Conservation (phyloP, 1,140 invertebrate genomes). For the Euwallacea similis region DNA sequence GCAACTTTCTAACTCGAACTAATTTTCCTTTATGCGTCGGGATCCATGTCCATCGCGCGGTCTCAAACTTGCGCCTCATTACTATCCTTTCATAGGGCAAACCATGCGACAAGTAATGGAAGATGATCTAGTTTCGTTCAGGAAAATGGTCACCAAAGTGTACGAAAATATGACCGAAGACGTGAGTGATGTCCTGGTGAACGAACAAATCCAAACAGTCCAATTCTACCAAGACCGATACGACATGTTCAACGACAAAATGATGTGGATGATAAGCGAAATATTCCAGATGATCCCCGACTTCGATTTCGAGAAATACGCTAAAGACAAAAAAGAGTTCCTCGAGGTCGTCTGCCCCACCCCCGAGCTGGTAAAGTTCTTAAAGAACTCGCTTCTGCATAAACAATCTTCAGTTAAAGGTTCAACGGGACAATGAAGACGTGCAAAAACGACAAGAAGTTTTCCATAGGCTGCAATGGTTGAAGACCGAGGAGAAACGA, state of each 20-base stretch:
- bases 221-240: conserved; percentile 44
- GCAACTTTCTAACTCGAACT: too few relatives aligned
- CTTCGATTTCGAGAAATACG: conserved; percentile 48
- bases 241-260: conserved; percentile 42
- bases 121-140: conserved; percentile 46
- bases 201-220: conserved; percentile 50
- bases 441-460: conserved; percentile 38
- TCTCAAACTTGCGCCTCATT: too few relatives aligned
- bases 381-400: background rate
- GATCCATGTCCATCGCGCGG: too few relatives aligned
- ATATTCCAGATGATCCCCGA: conserved; percentile 45
- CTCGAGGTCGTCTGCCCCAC: conserved; percentile 43
- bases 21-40: too few relatives aligned
- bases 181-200: conserved; percentile 50
- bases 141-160: conserved; percentile 46
- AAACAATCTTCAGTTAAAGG: background rate
- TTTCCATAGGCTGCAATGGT: conserved; percentile 42
- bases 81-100: conserved; percentile 34
- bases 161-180: conserved; percentile 53
- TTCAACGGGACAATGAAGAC: conserved; percentile 27
- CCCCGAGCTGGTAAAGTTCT: conserved; percentile 33
- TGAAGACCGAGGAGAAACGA: conserved; percentile 40
- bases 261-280: conserved; percentile 47
- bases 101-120: conserved; percentile 42
- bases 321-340: conserved; percentile 40